Evolutionary conservation across 2,888 invertebrate species (phyloP), one percentile per base, ranked within the genome.

Genomic region (Lithophane semibrunnea): DNA sequence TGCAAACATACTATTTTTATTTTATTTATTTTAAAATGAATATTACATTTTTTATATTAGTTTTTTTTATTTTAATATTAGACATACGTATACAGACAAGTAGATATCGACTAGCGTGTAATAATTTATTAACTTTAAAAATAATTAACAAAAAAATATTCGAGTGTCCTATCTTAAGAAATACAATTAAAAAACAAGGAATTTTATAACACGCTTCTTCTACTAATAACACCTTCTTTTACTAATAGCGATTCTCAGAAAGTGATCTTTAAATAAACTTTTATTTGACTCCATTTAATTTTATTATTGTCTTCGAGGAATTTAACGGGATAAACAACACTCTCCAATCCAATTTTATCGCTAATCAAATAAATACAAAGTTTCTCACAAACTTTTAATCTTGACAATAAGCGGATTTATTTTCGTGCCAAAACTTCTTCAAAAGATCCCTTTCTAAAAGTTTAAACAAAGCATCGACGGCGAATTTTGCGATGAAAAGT

Each of bases 321-420:
- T 68, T 64, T 68, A 42, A 74, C 2, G 47, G 18, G 21, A 37
- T 65, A 75, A 81, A 70, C 66, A 85, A 73, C 58, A 37, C 21
- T 29, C 5, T 60, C 12, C 18, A 47, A 68, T 58, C 64, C 82
- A 70, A 73, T 86, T 83, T 70, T 52, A 66, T 60, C 63, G 61
- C 24, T 73, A 73, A 82, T 73, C 37, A 73, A 77, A 82, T 70
- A 70, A 66, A 73, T 44, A 63, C 21, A 69, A 86, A 78, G 52
- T 74, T 71, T 29, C 12, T n/a, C 42, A 70, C 10, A 58, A 75
- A 65, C 82, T 81, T 81, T 49, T 71, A 82, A 70, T 72, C 63
- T 72, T 69, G 72, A 76, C 77, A 73, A 63, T 82, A 70, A 77
- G 47, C 37, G 49, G 66, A 70, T 86, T 73, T 74, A 64, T 75